phyloP scores from a whole-genome alignment of 2,888 invertebrate species.

The Omphaloscelis lunosa region DNA sequence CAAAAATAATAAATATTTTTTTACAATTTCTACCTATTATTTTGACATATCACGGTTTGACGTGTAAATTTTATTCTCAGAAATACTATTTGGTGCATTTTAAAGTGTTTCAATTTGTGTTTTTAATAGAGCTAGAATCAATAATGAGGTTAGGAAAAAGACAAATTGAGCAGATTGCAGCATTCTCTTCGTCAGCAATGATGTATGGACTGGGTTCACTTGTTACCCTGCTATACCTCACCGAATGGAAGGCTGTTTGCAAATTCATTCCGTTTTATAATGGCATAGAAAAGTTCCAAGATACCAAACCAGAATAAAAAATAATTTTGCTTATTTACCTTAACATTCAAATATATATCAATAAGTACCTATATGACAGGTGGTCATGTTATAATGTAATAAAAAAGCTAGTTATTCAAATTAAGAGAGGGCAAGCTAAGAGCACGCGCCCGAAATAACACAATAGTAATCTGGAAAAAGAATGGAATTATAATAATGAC shows the following conservation, averaged over 20 bases:
- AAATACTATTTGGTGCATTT: background rate
- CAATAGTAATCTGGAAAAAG: conserved; percentile 77
- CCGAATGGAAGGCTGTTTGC: conserved; percentile 94
- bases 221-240: conserved; percentile 91
- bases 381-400: conserved; percentile 14
- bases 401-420: conserved; percentile 60
- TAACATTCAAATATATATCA: background rate
- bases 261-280: conserved; percentile 92
- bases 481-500: conserved; percentile 85
- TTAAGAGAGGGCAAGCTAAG: conserved; percentile 60
- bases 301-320: conserved; percentile 18
- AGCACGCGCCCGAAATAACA: conserved; percentile 78
- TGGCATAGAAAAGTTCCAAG: conserved; percentile 38
- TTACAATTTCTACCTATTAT: background rate
- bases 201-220: conserved; percentile 91
- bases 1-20: background rate
- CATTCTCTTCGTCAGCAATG: conserved; percentile 88
- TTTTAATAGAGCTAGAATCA: conserved; percentile 4
- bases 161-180: conserved; percentile 88
- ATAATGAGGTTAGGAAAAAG: conserved; percentile 88
- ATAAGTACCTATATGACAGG: conserved; percentile 24
- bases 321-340: background rate
- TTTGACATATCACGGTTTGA: conserved; percentile 35
- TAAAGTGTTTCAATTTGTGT: background rate
- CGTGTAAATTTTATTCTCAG: conserved; percentile 1